Evolutionary conservation across 1,140 invertebrate species (phyloP).

Genomic region (Penaeus indicus): DNA sequence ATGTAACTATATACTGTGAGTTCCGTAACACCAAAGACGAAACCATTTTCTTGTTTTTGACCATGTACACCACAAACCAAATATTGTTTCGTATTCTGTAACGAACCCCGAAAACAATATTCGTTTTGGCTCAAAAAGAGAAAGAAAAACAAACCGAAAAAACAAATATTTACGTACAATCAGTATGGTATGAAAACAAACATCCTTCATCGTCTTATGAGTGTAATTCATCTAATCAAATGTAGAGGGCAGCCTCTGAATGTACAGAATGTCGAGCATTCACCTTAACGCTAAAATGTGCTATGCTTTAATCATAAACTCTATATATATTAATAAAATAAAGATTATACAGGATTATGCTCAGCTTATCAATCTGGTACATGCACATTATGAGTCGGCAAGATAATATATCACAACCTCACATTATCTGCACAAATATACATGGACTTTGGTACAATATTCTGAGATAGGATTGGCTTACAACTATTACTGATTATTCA

Average conservation of each 20-base stretch:
- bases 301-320: constrained; percentile 35
- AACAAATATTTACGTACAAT: too few species aligned
- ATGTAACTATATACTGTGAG: too few species aligned
- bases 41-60: too few species aligned
- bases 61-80: too few species aligned
- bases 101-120: too few species aligned
- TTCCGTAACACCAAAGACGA: too few species aligned
- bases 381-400: not conserved
- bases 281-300: constrained; percentile 28
- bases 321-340: constrained; percentile 42
- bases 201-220: not conserved
- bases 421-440: constrained; percentile 44
- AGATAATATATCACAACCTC: constrained; percentile 43
- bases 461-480: too few species aligned
- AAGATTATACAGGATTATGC: constrained; percentile 42
- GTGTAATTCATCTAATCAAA: not conserved
- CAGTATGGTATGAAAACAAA: constrained; percentile 4
- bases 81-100: too few species aligned
- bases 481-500: too few species aligned
- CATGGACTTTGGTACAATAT: not conserved
- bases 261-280: constrained; percentile 14
- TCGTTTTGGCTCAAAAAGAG: too few species aligned
- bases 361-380: not conserved
- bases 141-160: too few species aligned
- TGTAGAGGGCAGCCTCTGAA: not conserved